Evolutionary conservation across 2,113 vertebrate genomes (phyloP).

Genomic region (Balaeniceps rex): DNA sequence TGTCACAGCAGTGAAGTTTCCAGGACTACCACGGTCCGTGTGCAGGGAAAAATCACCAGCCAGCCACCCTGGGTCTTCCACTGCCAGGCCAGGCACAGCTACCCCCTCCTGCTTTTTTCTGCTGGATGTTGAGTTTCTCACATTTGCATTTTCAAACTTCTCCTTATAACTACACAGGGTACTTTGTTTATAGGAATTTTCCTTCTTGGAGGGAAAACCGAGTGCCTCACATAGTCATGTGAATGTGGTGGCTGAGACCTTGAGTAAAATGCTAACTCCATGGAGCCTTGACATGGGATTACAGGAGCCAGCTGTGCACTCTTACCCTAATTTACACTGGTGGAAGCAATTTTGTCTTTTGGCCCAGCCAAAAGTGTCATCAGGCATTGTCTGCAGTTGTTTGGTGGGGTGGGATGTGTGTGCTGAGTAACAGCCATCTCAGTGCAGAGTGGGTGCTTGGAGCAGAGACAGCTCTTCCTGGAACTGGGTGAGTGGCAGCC

Average conservation of each 20-base stretch:
- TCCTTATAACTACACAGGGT: not conserved
- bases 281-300: not conserved
- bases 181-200: not conserved
- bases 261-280: not conserved
- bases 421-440: not conserved
- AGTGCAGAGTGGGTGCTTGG: not conserved
- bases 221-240: not conserved
- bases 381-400: not conserved
- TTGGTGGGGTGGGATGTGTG: too few relatives aligned
- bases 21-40: not conserved
- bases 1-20: not conserved
- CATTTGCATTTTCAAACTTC: not conserved
- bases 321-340: not conserved
- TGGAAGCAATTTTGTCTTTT: not conserved
- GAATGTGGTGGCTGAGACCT: not conserved
- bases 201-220: not conserved
- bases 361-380: not conserved
- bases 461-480: not conserved
- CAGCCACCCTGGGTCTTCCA: not conserved
- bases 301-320: not conserved
- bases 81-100: not conserved
- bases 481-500: accelerated
- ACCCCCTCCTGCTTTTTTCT: not conserved
- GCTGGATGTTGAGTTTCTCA: not conserved
- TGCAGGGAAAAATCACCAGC: not conserved